Base-by-base conservation (phyloP, 2,888 invertebrate genomes). In the Oxyteleia sp. region DNA sequence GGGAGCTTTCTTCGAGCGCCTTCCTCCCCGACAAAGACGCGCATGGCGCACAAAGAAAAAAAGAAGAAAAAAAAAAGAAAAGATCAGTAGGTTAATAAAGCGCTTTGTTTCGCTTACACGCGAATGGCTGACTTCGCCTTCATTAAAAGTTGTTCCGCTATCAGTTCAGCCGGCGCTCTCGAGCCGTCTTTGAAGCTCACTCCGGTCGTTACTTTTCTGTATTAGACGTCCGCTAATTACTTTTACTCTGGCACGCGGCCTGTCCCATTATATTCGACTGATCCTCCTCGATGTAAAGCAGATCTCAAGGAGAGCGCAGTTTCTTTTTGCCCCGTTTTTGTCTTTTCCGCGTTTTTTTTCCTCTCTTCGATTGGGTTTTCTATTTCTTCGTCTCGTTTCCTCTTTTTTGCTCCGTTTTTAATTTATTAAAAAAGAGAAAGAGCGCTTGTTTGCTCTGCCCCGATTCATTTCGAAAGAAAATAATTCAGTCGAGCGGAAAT, bases 121-220 rank as follows among this genome's bases (percentile, higher is more conserved):
- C 81, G 71, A 84, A 80, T 76, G 68, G 74, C 51, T 63, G 51
- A 47, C 78, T 75, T 85, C 61, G 43, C 78, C 76, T 82, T 87
- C 85, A 85, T 87, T 87, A 87, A 87, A 87, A 87, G 79, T 84
- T 86, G 76, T 85, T 85, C 82, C 76, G 69, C 84, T 86, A 85
- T 84, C 82, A 78, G 69, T 79, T 76, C 61, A 72, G 51, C 43
- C 32, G 45, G 29, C 71, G 29, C 53, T 45, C 59, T 41, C 23
- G 45, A 76, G 51, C 61, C 51, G 61, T 64, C 71, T 69, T 66
- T 68, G 47, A 51, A 45, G 63, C 55, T 47, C 64, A 41, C 71
- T 55, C 26, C 26, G 64, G 13, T 55, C 63, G 57, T 72, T 38
- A 51, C 32, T 69, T 76, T 81, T 61, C 75, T 75, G 13, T 63